Conservation (phyloP, 2,797 vertebrate species). For the Trematomus bernacchii region DNA sequence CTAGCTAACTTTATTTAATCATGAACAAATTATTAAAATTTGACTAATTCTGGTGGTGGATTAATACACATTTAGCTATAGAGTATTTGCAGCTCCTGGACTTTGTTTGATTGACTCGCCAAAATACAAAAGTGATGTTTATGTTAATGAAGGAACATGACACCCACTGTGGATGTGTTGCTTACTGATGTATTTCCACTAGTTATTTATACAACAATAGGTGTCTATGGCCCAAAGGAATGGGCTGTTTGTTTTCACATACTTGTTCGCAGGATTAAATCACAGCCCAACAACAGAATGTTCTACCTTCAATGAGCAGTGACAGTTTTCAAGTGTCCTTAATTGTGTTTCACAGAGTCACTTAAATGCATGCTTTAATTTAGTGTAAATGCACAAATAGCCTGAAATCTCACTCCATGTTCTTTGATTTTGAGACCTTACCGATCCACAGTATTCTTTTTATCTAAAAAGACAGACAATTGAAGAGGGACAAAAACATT, state of each 20-base stretch:
- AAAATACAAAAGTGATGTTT: background rate
- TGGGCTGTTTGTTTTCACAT: background rate
- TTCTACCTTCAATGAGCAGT: background rate
- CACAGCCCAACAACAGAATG: background rate
- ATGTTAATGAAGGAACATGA: background rate
- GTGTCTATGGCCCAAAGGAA: background rate
- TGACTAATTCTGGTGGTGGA: background rate
- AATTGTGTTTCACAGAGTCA: slow-evolving; percentile 8
- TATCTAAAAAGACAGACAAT: background rate
- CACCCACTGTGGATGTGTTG: too few species aligned
- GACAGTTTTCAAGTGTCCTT: slow-evolving; percentile 9
- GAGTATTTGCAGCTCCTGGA: background rate
- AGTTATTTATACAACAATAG: background rate
- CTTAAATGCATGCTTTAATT: background rate
- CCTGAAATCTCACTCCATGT: background rate
- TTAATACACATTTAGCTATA: background rate
- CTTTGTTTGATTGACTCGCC: background rate
- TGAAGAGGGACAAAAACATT: background rate
- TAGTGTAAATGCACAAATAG: background rate
- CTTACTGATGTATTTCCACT: background rate
- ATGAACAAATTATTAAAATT: background rate
- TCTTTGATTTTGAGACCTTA: slow-evolving; percentile 3
- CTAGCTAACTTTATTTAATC: background rate
- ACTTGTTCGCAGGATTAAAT: background rate
- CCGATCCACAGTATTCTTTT: background rate